These are phyloP conservation scores for Sarcophaga bullata DNA, from an alignment of 1,140 invertebrate species.

Conservation along the genomic window DNA sequence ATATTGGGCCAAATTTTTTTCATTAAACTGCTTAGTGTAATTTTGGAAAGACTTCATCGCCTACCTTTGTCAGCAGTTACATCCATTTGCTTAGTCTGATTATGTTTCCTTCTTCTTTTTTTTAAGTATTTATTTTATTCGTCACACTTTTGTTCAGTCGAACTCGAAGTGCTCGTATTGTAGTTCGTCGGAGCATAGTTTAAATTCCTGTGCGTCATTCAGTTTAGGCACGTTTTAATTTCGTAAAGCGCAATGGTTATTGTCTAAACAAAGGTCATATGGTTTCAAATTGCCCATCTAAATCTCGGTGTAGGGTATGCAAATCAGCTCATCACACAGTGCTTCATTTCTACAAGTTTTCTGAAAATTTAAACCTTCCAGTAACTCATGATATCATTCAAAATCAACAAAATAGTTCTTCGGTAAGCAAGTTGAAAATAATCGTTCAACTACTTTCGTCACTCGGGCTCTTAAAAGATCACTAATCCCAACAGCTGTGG, in stretches of 20 bases:
- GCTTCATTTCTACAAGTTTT: background rate
- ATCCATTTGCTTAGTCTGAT: no score
- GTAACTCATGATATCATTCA: background rate
- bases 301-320: background rate
- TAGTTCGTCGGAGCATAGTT: background rate
- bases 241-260: background rate
- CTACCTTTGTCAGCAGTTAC: no score
- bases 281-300: background rate
- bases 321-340: background rate
- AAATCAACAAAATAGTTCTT: background rate
- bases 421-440: background rate
- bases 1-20: no score
- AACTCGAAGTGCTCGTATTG: background rate
- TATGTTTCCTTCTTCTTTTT: no score
- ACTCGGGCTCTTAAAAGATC: background rate
- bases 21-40: no score
- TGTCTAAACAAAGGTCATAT: background rate
- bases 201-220: background rate
- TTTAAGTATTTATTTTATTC: no score
- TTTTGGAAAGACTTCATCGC: no score
- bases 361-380: background rate
- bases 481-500: conserved; percentile 31
- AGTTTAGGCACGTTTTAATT: background rate
- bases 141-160: background rate
- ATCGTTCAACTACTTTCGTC: background rate